Evolutionary conservation across 92 coral and sea anemone genomes (phyloP).

Genomic region (Anthopleura xanthogrammica): DNA sequence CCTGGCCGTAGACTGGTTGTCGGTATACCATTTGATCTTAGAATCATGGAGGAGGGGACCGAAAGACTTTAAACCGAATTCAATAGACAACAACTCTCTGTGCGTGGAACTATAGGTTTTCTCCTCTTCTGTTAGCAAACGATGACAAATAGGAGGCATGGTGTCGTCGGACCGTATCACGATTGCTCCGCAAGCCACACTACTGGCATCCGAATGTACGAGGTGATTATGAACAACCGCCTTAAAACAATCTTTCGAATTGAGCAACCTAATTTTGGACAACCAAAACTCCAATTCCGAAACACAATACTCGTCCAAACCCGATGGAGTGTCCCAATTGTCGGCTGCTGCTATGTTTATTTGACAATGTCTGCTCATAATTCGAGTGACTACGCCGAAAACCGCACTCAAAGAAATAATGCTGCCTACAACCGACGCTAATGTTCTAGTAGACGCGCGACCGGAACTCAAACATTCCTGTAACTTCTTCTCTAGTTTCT

Average conservation of each 20-base stretch:
- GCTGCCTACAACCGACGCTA: no score
- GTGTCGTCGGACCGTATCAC: conserved; percentile 16
- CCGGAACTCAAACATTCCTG: no score
- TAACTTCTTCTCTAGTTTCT: no score
- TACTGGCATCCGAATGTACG: conserved; percentile 48
- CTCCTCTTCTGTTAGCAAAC: conserved; percentile 27
- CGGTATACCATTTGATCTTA: conserved; percentile 37
- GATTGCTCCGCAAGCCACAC: conserved; percentile 45
- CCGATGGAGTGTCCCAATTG: conserved; percentile 34
- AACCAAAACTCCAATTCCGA: conserved; percentile 39
- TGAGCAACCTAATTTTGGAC: background rate
- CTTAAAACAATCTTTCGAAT: background rate
- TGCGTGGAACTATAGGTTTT: conserved; percentile 37
- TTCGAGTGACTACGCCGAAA: conserved; percentile 26
- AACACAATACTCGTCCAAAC: conserved; percentile 40
- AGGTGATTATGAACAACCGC: background rate
- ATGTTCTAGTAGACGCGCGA: no score
- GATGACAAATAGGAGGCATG: conserved; percentile 5
- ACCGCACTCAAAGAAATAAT: no score
- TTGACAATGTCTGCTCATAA: conserved; percentile 38
- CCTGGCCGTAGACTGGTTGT: conserved; percentile 46
- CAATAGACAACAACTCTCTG: conserved; percentile 42
- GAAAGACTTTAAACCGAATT: conserved; percentile 30
- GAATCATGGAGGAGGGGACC: conserved; percentile 16
- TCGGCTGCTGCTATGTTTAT: conserved; percentile 37